phyloP scores from a whole-genome alignment of 2,797 vertebrate genomes.

The Zalophus californianus region DNA sequence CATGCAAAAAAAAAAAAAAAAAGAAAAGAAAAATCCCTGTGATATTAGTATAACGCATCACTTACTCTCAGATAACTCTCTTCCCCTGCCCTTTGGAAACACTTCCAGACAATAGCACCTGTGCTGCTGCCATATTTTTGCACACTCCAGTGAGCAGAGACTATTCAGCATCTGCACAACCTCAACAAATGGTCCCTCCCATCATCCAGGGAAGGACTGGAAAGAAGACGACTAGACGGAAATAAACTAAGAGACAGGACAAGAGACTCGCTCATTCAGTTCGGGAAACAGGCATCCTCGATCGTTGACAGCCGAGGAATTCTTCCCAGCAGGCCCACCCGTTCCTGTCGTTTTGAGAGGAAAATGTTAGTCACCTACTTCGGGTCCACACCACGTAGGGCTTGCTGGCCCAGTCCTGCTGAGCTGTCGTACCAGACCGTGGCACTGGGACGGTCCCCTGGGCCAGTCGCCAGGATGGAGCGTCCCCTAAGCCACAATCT shows the following conservation, averaged over 20 bases:
- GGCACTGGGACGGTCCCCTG: neutral
- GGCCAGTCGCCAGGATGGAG: neutral
- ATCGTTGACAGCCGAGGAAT: constrained; percentile 5
- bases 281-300: neutral
- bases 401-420: constrained; percentile 19
- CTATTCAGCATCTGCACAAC: constrained; percentile 62
- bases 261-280: neutral
- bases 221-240: rapidly evolving
- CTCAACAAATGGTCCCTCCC: constrained; percentile 45
- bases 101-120: constrained; percentile 82
- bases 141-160: constrained; percentile 76
- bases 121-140: constrained; percentile 79
- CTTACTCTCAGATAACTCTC: constrained; percentile 76
- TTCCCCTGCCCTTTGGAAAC: constrained; percentile 66
- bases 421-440: neutral
- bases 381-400: neutral
- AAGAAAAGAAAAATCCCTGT: constrained; percentile 57
- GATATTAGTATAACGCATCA: constrained; percentile 77
- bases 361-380: constrained; percentile 10
- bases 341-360: neutral
- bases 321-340: neutral
- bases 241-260: neutral
- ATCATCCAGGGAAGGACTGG: neutral
- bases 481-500: neutral
- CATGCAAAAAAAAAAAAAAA: constrained; percentile 27